Conservation (phyloP, 1,140 invertebrate species). For the Luehdorfia chinensis region DNA sequence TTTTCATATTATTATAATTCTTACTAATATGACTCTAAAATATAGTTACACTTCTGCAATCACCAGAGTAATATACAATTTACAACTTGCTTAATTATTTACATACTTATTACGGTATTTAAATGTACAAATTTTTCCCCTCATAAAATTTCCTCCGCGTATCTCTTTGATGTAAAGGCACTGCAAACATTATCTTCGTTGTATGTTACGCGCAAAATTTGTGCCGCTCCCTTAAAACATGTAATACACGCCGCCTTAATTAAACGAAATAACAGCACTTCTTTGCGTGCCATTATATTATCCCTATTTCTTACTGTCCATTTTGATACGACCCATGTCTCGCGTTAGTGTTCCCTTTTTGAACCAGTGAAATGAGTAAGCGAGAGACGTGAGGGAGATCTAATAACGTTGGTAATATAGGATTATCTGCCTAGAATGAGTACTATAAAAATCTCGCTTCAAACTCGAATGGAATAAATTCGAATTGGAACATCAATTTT, state of each 20-base stretch:
- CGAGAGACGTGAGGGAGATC: slow-evolving; percentile 41
- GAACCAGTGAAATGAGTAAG: slow-evolving; percentile 23
- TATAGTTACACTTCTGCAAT: too few species aligned
- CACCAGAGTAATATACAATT: too few species aligned
- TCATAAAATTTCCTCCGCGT: slow-evolving; percentile 7
- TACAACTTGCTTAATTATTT: too few species aligned
- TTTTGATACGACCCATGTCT: slow-evolving; percentile 21
- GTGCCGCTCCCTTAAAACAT: slow-evolving; percentile 23
- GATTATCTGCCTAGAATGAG: slow-evolving; percentile 13
- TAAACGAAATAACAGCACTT: slow-evolving; percentile 37
- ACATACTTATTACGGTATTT: neutral
- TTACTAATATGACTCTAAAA: too few species aligned
- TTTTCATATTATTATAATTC: too few species aligned
- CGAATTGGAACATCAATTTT: too few species aligned
- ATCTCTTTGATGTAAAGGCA: slow-evolving; percentile 8
- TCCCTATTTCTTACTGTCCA: slow-evolving; percentile 16
- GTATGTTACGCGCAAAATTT: slow-evolving; percentile 15
- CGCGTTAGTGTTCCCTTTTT: slow-evolving; percentile 18
- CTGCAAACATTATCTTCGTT: slow-evolving; percentile 14
- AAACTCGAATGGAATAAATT: slow-evolving; percentile 29
- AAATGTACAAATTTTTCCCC: slow-evolving; percentile 11
- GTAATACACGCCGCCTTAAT: slow-evolving; percentile 40
- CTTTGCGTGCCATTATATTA: slow-evolving; percentile 20
- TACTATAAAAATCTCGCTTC: slow-evolving; percentile 27
- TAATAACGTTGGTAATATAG: slow-evolving; percentile 44